Base-by-base conservation (phyloP, 2,113 vertebrate genomes). In the Paramisgurnus dabryanus region DNA sequence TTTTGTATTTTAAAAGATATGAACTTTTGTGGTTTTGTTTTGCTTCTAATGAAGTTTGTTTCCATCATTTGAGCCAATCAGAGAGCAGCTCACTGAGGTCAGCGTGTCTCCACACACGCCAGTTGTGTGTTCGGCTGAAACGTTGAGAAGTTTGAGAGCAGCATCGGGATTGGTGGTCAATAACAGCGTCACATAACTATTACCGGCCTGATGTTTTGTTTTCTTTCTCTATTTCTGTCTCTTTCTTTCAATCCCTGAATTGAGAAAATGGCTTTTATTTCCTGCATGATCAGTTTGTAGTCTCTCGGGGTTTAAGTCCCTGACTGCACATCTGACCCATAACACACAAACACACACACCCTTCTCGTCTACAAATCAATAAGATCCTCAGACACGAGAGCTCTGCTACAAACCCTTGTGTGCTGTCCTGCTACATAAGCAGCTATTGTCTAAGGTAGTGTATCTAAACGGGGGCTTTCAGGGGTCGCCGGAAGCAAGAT, bases 191-290 rank as follows among this genome's bases (percentile, higher is more conserved):
- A 49, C 49, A 47, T 15, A 22, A 53, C 68, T 34, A 71, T 22
- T 53, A 49, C 50, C 13, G 47, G 34, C 47, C 47, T 11, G n/a
- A n/a, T 68, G 67, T 65, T 53, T 41, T 22, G 22, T 22, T 12
- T 53, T 53, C n/a, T 78, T 53, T 8, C 2, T 70, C 40, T 49
- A n/a, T 41, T 34, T 70, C 39, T 63, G 4, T 67, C 18, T 10
- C 49, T 12, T 6, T 73, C 55, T n/a, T 55, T 80, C 18, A 58
- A 39, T 50, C 49, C 22, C 61, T 85, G 69, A 76, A 78, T 64
- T 2, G 4, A 79, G 83, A 87, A 86, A 92, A 89, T 87, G 88
- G 87, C 89, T 92, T 89, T 73, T 90, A 94, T 94, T 94, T 92
- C 90, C 86, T 89, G 89, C 87, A 87, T 91, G 92, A 94, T 72